Conservation (phyloP, 2,113 vertebrate genomes). For the Formicarius rufipectus region DNA sequence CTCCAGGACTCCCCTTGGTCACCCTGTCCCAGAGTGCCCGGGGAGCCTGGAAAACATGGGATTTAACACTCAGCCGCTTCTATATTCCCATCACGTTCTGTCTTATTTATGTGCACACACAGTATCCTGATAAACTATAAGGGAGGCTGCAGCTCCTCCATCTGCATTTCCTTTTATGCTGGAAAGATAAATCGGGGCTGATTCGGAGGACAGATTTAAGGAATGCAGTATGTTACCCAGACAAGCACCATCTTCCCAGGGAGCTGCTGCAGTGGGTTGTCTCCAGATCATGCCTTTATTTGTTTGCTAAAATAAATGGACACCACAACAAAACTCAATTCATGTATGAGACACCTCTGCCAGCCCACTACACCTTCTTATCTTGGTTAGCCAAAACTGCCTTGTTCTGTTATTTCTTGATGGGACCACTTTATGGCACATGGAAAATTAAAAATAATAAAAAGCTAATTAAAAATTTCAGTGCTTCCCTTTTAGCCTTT, state of each 20-base stretch:
- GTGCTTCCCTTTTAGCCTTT: background rate
- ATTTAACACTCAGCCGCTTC: background rate
- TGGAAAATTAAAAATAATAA: background rate
- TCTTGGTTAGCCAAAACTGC: background rate
- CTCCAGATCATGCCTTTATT: conserved; percentile 33
- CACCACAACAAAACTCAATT: conserved; percentile 12
- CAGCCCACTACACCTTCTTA: background rate
- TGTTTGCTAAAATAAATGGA: conserved; percentile 45
- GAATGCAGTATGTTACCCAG: conserved; percentile 38
- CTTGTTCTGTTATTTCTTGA: background rate
- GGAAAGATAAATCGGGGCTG: conserved; percentile 24
- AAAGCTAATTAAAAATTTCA: conserved; percentile 12
- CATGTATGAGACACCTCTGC: background rate
- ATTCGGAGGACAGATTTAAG: conserved; percentile 61
- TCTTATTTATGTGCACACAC: background rate
- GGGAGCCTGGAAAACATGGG: background rate
- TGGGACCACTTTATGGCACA: background rate
- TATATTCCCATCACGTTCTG: background rate
- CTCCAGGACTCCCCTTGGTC: background rate
- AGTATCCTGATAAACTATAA: conserved; percentile 5
- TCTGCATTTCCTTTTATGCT: conserved; percentile 20
- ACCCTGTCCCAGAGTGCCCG: background rate
- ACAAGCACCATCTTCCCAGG: conserved; percentile 57
- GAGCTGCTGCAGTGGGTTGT: conserved; percentile 20
- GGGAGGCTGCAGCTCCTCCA: background rate